Evolutionary conservation across 1,140 invertebrate species (phyloP), one percentile per base, ranked within the genome.

Genomic region (Tetraneura akinire): DNA sequence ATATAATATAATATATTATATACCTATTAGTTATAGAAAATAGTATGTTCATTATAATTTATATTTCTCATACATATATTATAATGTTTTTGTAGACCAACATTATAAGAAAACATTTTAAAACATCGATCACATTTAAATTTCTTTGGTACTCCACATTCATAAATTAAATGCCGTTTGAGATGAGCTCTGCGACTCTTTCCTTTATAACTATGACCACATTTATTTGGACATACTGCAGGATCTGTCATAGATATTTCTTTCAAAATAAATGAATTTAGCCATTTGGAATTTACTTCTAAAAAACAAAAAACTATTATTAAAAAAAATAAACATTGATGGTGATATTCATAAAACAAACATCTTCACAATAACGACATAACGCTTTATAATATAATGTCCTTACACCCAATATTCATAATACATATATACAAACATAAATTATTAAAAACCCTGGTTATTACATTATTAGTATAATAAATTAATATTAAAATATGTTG

Each of bases 171-270:
- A 80, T 80, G 78, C 21, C 78, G 66, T 80, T 80, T 66, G 23
- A 80, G 49, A 23, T 49, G 42, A 14, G 60, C 78, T 80, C 66
- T 80, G 21, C 64, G 37, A n/a, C 74, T 60, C 23, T 62, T 78
- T 23, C 74, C 74, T 62, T 49, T 70, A 51, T 80, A 80, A 18
- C 32, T 68, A 55, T 62, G 78, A 37, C 49, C 49, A 53, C 78
- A 80, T 14, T 18, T 32, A 16, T 80, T 80, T 84, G 37, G 82
- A 83, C 81, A 86, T 86, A 71, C 83, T 81, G 74, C 74, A 26
- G 74, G 74, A 62, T 78, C 74, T 26, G 55, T 23, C 47, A 47
- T 21, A 11, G 74, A 42, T 45, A 78, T 26, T 8, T 62, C 8
- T 62, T 62, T 57, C 16, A 78, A 47, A 47, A 23, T 4, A 16